These are phyloP conservation scores for Congeria kusceri DNA, from an alignment of 2,888 invertebrate genomes.

Conservation along the genomic window DNA sequence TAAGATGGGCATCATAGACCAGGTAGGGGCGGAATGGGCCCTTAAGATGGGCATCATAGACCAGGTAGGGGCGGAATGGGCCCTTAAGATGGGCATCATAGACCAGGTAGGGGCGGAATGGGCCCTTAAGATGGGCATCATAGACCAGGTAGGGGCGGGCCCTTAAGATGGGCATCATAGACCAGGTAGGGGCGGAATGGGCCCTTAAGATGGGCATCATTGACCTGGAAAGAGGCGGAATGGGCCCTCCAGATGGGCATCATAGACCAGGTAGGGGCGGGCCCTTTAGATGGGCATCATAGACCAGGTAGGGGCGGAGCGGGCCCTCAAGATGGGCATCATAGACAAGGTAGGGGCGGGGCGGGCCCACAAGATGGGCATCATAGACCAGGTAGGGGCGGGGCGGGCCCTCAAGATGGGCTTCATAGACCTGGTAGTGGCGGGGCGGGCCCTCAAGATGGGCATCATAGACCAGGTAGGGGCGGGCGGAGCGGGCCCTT, in stretches of 20 bases:
- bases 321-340: conserved; percentile 94
- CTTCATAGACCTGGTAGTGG: conserved; percentile 94
- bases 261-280: conserved; percentile 92
- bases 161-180: conserved; percentile 95
- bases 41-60: conserved; percentile 97
- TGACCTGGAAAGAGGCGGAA: conserved; percentile 91
- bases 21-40: conserved; percentile 94
- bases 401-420: conserved; percentile 95
- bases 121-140: conserved; percentile 96
- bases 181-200: conserved; percentile 93
- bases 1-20: conserved; percentile 96
- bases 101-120: conserved; percentile 94
- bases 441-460: conserved; percentile 95
- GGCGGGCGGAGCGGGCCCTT: conserved; percentile 96
- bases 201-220: conserved; percentile 97
- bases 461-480: conserved; percentile 94
- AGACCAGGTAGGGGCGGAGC: conserved; percentile 90
- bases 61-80: conserved; percentile 88
- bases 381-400: conserved; percentile 92
- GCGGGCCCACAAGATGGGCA: conserved; percentile 95
- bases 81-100: conserved; percentile 95
- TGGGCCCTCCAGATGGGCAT: conserved; percentile 97
- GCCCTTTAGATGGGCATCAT: conserved; percentile 97
- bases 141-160: conserved; percentile 92
- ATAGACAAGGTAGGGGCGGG: conserved; percentile 96